Base-by-base conservation (phyloP, 2,113 vertebrate genomes). In the Cheilinus undulatus region DNA sequence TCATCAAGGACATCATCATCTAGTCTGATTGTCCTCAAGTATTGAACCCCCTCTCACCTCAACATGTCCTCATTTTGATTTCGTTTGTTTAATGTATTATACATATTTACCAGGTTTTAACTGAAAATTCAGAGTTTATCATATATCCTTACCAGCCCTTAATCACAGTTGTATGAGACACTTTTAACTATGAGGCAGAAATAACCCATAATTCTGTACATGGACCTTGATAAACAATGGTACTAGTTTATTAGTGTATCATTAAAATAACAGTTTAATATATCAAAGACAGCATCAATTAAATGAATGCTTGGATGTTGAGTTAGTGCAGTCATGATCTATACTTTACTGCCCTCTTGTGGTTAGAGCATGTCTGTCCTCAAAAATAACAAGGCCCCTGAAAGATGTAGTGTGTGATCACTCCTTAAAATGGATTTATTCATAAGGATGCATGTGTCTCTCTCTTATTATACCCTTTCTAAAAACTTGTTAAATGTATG, bases 261-360 rank as follows among this genome's bases (percentile, higher is more conserved):
- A 2, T 11, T 17, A 2, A n/a, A 19, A 15, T 19, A 43, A 3
- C 3, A 4, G 3, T 22, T 34, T 42, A 27, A 40, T 9, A 24
- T 23, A 14, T 34, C 32, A 32, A 5, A 36, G 34, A 43, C 40
- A 20, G 13, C 19, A 20, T 14, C 3, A n/a, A 14, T 45, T 5
- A 6, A 17, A 6, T 15, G 40, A 15, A 15, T 19, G 50, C 24
- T 23, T 40, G 4, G 13, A 6, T n/a, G 22, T 5, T 11, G 15
- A 12, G 2, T 4, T 24, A 36, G 10, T 73, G 3, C 1, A 69
- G 24, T 22, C 51, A 20, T 59, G 8, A 10, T 32, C 38, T 70
- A 54, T 57, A 27, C 51, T 79, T 69, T 78, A 66, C 49, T 58
- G 84, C 82, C 86, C 72, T 71, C 88, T 85, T 76, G 82, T 90